Percentiles rank a stretch among this genome's conserved stretches.
These are phyloP conservation scores for Peromyscus melanophrys DNA, from an alignment of 2,797 vertebrate genomes.

Conservation along the genomic window DNA sequence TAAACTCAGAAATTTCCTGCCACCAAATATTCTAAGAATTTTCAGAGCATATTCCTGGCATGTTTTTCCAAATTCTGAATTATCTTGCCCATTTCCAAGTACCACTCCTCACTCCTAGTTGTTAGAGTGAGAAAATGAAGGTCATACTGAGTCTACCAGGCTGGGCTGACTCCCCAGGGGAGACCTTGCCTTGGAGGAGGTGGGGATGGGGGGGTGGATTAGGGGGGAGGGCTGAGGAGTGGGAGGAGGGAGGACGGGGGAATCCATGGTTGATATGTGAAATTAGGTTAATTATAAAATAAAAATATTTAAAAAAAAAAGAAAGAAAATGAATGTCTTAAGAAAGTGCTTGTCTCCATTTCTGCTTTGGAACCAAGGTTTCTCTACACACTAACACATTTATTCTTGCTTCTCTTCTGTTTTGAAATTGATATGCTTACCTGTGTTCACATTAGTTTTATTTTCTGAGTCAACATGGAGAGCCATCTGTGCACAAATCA, in stretches of 20 bases:
- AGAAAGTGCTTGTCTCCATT: fast-evolving
- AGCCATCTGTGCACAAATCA: background rate
- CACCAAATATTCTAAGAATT: background rate
- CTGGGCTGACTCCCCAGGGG: no score
- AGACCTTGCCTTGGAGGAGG: no score
- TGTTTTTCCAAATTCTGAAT: background rate
- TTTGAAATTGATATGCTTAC: background rate
- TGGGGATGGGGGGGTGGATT: no score
- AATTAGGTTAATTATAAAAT: no score
- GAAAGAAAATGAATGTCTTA: background rate
- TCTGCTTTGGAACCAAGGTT: background rate
- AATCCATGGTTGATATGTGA: no score
- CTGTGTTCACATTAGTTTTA: background rate
- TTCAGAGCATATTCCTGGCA: background rate
- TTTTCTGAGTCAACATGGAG: background rate
- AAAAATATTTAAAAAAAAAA: no score
- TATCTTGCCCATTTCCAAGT: no score
- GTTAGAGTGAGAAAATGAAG: background rate
- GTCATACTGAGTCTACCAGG: no score
- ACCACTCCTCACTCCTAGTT: background rate
- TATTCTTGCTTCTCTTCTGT: background rate
- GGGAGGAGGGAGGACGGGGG: no score
- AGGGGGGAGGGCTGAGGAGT: no score
- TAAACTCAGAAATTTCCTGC: fast-evolving
- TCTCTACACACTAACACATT: background rate